Evolutionary conservation across 2,113 vertebrate genomes (phyloP).

Genomic region (Gobio gobio): DNA sequence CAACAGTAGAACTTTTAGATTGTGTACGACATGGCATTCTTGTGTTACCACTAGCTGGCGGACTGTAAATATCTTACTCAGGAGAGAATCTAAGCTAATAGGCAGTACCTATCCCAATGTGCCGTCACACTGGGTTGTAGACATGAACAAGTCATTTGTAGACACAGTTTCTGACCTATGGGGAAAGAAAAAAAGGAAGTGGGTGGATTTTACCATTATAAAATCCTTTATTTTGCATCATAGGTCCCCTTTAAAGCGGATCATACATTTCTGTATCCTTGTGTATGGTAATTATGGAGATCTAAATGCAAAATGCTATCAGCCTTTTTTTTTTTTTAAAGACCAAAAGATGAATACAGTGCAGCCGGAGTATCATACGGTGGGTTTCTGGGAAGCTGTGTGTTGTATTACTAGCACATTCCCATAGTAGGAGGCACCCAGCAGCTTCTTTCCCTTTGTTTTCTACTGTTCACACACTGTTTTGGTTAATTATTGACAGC

Average conservation of each 20-base stretch:
- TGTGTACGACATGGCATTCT: no score
- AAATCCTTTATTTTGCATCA: no score
- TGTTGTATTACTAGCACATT: not conserved
- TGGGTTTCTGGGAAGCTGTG: not conserved
- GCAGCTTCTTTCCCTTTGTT: not conserved
- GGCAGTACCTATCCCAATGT: no score
- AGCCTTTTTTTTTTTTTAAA: not conserved
- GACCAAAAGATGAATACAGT: not conserved
- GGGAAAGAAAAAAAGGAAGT: no score
- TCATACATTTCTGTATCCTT: not conserved
- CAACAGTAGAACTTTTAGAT: no score
- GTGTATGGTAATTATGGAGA: not conserved
- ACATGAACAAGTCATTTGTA: no score
- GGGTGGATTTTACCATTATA: no score
- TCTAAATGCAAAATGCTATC: not conserved
- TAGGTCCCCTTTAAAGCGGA: not conserved
- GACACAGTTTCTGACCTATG: no score
- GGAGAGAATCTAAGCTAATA: no score
- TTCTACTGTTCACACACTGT: slow-evolving; percentile 14
- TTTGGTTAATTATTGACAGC: slow-evolving; percentile 32
- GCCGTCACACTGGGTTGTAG: no score
- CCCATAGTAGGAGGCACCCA: not conserved
- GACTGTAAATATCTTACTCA: no score
- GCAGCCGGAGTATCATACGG: not conserved
- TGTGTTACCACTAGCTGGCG: no score